phyloP scores from a whole-genome alignment of 2,113 vertebrate genomes.

The Microtus oregoni region DNA sequence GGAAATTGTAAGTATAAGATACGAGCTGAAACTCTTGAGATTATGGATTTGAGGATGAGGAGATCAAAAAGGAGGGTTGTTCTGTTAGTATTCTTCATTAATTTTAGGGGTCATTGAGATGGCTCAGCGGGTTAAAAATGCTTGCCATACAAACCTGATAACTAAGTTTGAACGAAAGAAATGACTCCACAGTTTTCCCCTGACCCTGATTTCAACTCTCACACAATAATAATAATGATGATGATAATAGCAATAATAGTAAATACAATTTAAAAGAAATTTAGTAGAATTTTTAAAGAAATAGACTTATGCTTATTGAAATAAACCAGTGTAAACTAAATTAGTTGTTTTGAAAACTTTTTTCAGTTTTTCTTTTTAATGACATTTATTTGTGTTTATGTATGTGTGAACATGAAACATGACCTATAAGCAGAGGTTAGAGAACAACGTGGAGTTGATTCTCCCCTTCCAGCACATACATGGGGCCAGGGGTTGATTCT shows the following conservation, averaged over 20 bases:
- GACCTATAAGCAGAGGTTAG: not conserved
- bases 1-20: constrained; percentile 97
- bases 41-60: constrained; percentile 49
- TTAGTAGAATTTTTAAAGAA: constrained; percentile 1
- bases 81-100: not conserved
- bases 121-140: not conserved
- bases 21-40: constrained; percentile 44
- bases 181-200: not conserved
- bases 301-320: constrained; percentile 24
- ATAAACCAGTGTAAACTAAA: constrained; percentile 15
- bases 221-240: not conserved
- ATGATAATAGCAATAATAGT: not conserved
- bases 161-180: not conserved
- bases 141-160: not conserved
- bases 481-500: not conserved
- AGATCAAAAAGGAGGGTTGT: constrained; percentile 50
- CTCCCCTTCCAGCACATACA: not conserved
- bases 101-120: not conserved
- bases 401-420: not conserved
- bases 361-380: not conserved
- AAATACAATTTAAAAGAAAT: not conserved
- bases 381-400: not conserved
- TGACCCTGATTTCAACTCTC: not conserved
- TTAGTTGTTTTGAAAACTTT: not conserved
- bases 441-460: not conserved